A percentile compares a stretch with the other conserved stretches of the same genome.
Conservation (phyloP, 2,888 invertebrate species). For the Cataglyphis rosenhaueri region DNA sequence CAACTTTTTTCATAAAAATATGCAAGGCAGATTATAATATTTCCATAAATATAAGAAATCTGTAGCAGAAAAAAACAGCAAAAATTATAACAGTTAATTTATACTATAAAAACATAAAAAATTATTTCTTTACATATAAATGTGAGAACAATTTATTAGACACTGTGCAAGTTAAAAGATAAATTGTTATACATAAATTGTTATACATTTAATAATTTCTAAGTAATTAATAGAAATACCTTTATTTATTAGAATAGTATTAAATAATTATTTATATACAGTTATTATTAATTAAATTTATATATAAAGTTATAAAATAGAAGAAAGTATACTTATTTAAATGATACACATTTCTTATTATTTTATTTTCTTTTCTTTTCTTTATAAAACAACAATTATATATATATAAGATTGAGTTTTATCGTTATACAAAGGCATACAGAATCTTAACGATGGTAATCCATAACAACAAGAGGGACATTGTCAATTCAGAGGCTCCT, state of each 20-base stretch:
- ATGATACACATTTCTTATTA: slow-evolving; percentile 15
- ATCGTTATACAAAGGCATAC: slow-evolving; percentile 56
- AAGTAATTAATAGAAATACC: background rate
- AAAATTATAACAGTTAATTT: background rate
- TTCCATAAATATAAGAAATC: background rate
- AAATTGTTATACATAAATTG: background rate
- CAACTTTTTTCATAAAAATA: background rate
- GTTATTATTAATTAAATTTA: slow-evolving; percentile 2
- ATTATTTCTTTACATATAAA: slow-evolving; percentile 4
- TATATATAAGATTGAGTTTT: background rate
- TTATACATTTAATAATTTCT: background rate
- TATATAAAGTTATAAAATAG: background rate
- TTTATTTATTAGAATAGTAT: background rate
- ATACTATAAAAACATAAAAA: background rate
- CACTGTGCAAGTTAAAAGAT: background rate
- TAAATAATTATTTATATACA: slow-evolving; percentile 5
- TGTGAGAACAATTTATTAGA: background rate
- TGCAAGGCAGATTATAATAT: background rate
- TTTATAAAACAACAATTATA: slow-evolving; percentile 14
- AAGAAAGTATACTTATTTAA: background rate
- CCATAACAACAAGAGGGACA: slow-evolving; percentile 69
- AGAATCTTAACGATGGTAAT: slow-evolving; percentile 64
- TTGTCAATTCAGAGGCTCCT: slow-evolving; percentile 77
- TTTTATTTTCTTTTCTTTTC: background rate
- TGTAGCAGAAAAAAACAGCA: background rate